Conservation (phyloP, 2,113 vertebrate species). For the Cinclus cinclus region DNA sequence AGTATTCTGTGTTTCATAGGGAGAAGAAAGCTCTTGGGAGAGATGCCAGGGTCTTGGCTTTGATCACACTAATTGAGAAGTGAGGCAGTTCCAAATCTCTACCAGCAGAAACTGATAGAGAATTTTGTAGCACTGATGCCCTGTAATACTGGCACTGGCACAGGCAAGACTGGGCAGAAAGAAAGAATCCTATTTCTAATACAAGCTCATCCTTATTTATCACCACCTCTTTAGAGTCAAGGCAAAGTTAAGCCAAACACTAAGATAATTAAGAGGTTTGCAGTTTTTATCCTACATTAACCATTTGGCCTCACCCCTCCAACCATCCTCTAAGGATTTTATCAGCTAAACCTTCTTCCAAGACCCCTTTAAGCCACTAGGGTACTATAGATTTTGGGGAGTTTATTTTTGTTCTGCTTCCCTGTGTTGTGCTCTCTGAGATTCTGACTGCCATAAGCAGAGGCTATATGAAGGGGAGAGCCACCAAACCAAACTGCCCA, state of each 20-base stretch:
- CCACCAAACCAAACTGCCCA: not conserved
- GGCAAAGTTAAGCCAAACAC: constrained; percentile 64
- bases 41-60: constrained; percentile 4
- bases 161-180: not conserved
- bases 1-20: not conserved
- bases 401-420: constrained; percentile 27
- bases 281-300: constrained; percentile 65
- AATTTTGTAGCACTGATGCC: not conserved
- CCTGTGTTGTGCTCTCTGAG: not conserved
- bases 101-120: not conserved
- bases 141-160: not conserved
- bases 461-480: not conserved
- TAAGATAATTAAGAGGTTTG: constrained; percentile 66
- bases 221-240: constrained; percentile 56
- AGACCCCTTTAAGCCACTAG: not conserved
- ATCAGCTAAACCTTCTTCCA: constrained; percentile 37
- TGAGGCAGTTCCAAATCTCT: not conserved
- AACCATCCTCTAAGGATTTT: constrained; percentile 19
- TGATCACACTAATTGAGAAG: constrained; percentile 6
- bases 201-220: constrained; percentile 70
- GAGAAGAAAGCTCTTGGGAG: not conserved
- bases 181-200: constrained; percentile 59
- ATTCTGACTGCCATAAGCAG: not conserved
- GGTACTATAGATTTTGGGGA: constrained; percentile 7
- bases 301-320: constrained; percentile 52